phyloP scores from a whole-genome alignment of 2,113 vertebrate species.

The Stegastes partitus region DNA sequence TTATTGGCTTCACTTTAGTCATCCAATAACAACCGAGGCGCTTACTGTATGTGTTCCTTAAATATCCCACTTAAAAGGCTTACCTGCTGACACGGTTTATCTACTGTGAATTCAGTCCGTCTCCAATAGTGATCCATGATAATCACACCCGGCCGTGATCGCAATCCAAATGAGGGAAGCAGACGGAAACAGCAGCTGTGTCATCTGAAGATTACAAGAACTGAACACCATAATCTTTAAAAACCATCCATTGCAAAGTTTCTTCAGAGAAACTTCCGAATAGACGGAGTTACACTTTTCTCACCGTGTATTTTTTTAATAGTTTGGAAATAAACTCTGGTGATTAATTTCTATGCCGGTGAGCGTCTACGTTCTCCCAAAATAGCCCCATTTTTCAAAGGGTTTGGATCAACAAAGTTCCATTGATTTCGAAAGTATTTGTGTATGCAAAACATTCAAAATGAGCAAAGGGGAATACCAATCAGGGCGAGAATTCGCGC shows the following conservation, averaged over 20 bases:
- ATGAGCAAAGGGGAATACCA: constrained; percentile 30
- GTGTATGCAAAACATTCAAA: constrained; percentile 25
- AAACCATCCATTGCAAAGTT: neutral
- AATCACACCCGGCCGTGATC: constrained; percentile 10
- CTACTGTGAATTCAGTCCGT: constrained; percentile 1
- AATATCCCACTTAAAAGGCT: neutral
- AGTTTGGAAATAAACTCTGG: constrained; percentile 21
- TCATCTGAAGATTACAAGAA: neutral
- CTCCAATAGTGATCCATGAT: neutral
- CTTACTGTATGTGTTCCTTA: neutral
- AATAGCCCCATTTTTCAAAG: constrained; percentile 38
- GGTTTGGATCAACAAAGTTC: constrained; percentile 35
- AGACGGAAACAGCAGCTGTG: neutral
- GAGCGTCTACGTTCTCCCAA: neutral
- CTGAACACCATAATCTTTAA: constrained; percentile 18
- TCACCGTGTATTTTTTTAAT: neutral
- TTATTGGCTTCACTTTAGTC: neutral
- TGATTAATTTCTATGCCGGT: constrained; percentile 10
- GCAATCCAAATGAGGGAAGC: constrained; percentile 5
- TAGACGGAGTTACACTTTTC: neutral
- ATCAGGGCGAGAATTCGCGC: constrained; percentile 2
- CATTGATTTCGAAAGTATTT: constrained; percentile 47
- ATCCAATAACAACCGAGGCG: neutral
- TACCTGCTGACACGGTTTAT: constrained; percentile 15
- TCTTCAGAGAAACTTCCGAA: too few species aligned